Conservation (phyloP, 1,140 invertebrate species). For the Varroa destructor region DNA sequence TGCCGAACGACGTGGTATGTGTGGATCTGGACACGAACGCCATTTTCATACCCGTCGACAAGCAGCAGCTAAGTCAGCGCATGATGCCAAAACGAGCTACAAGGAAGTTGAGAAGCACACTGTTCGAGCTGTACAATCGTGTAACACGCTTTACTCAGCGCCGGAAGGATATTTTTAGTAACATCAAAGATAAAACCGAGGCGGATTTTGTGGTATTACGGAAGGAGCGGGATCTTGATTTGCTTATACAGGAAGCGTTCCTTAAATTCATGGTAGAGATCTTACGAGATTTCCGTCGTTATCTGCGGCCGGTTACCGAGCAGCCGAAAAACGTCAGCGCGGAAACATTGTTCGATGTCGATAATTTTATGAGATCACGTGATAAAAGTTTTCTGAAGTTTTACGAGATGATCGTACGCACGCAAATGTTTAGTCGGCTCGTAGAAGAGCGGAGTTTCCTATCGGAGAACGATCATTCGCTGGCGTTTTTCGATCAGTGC, state of each 20-base stretch:
- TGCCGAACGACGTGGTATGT: constrained; percentile 94
- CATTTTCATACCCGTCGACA: constrained; percentile 60
- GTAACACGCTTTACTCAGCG: constrained; percentile 37
- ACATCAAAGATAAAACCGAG: constrained; percentile 26
- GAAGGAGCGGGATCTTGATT: constrained; percentile 50
- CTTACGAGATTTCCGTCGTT: constrained; percentile 76
- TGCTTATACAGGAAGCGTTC: constrained; percentile 93
- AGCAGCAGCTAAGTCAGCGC: constrained; percentile 64
- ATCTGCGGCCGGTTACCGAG: constrained; percentile 81
- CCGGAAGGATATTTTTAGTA: constrained; percentile 28
- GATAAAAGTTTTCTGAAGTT: constrained; percentile 80
- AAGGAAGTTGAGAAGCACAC: constrained; percentile 56
- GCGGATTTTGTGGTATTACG: constrained; percentile 46
- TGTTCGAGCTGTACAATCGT: constrained; percentile 55
- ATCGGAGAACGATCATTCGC: constrained; percentile 75
- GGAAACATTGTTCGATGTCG: constrained; percentile 87
- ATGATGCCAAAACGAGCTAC: constrained; percentile 69
- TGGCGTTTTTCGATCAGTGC: constrained; percentile 97
- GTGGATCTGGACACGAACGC: constrained; percentile 96
- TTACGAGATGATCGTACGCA: constrained; percentile 71
- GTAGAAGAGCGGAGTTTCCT: constrained; percentile 98
- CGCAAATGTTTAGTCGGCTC: constrained; percentile 95
- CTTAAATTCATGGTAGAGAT: constrained; percentile 86
- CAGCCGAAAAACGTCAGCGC: constrained; percentile 83
- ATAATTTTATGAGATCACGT: constrained; percentile 49